Base-by-base conservation (phyloP, 2,888 invertebrate species). In the Liposcelis brunnea region DNA sequence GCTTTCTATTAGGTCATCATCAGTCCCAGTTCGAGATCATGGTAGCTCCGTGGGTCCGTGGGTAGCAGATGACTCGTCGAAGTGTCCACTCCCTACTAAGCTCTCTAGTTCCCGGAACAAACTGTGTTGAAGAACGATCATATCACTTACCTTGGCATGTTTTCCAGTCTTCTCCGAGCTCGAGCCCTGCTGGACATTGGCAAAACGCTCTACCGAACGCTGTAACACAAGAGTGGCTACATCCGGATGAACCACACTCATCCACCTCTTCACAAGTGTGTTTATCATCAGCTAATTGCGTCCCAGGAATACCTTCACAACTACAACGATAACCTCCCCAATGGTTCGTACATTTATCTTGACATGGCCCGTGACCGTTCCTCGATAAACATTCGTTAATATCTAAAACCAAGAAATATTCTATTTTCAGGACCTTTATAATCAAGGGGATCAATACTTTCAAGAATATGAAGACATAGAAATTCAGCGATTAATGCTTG, bases 401-500 rank as follows among this genome's bases (percentile, higher is more conserved):
- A 59, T 74, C 74, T 68, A 57, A 49, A 52, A 47, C 47, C 47
- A 45, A 36, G 12, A 26, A 26, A 6, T 26, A 26, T 26, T 26
- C 26, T 26, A n/a, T n/a, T 26, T 26, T 26, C 8, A 26, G 26
- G 26, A 26, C n/a, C n/a, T n/a, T n/a, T n/a, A n/a, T n/a, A n/a
- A n/a, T n/a, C n/a, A n/a, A 26, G 26, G 26, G 4, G 26, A 26
- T 26, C 61, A 67, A 47, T 83, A 83, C 59, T 83, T 81, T 61
- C 59, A 70, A 31, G 76, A 78, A 54, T 84, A 84, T 57, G 78
- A 79, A 58, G 74, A 82, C 60, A 64, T 82, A 48, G 77, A 84
- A 67, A 68, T 87, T 6, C 87, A 87, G 59, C 73, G 74, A 58
- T 61, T 84, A 45, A 87, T 87, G 87, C 63, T 87, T 1, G 72